A percentile compares a stretch with the other conserved stretches of the same genome.
phyloP scores from a whole-genome alignment of 2,797 vertebrate species.

The Aplochiton taeniatus region DNA sequence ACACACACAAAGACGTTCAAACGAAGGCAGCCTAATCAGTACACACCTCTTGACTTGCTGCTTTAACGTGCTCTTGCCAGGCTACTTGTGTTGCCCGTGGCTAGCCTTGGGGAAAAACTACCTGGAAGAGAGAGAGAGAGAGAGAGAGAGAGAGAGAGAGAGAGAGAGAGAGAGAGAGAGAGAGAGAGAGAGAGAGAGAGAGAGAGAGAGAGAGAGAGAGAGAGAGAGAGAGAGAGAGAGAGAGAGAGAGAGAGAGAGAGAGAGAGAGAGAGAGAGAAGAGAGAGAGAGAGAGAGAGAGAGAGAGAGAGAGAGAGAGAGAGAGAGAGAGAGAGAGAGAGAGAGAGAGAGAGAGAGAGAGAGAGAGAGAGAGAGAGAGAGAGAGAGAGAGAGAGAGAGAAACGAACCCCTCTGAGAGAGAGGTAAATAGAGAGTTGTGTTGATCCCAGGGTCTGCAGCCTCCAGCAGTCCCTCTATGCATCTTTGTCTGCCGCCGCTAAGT shows the following conservation, averaged over 20 bases:
- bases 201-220: slow-evolving; percentile 18
- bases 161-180: slow-evolving; percentile 16
- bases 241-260: neutral
- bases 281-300: slow-evolving; percentile 2
- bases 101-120: slow-evolving; percentile 37
- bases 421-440: slow-evolving; percentile 40
- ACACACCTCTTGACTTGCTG: slow-evolving; percentile 29
- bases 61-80: slow-evolving; percentile 21
- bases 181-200: slow-evolving; percentile 17
- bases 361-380: slow-evolving; percentile 36
- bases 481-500: slow-evolving; percentile 41
- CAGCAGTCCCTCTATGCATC: slow-evolving; percentile 50
- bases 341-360: slow-evolving; percentile 7
- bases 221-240: neutral
- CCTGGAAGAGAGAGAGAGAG: slow-evolving; percentile 27
- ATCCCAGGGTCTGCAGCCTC: slow-evolving; percentile 70
- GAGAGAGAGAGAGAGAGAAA: slow-evolving; percentile 13
- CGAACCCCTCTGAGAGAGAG: too few species aligned
- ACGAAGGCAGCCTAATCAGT: slow-evolving; percentile 41
- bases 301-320: slow-evolving; percentile 9
- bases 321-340: neutral
- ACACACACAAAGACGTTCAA: slow-evolving; percentile 47
- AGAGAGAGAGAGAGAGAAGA: slow-evolving; percentile 3
- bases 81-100: slow-evolving; percentile 44
- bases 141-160: slow-evolving; percentile 12